A percentile compares a stretch with the other conserved stretches of the same genome.
phyloP scores from a whole-genome alignment of 2,888 invertebrate species.

The Archaeoteleia sp. region DNA sequence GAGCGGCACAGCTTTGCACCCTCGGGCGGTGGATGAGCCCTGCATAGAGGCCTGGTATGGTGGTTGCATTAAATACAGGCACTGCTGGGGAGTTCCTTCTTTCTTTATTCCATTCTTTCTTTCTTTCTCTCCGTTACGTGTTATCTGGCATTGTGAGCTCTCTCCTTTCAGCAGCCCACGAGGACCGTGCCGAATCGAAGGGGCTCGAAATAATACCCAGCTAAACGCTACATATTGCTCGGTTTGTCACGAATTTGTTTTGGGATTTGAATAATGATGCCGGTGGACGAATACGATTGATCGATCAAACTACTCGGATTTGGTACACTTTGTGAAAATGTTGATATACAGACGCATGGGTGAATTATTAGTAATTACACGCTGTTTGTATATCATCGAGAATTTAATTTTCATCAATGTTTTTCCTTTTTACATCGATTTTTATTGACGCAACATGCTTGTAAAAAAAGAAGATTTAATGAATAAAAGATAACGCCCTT shows the following conservation, averaged over 20 bases:
- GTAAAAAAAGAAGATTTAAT: too few species aligned
- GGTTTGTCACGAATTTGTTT: conserved; percentile 69
- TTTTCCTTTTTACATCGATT: too few species aligned
- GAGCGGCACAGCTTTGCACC: conserved; percentile 61
- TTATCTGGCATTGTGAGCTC: too few species aligned
- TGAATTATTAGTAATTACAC: too few species aligned
- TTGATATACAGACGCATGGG: too few species aligned
- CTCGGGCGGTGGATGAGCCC: conserved; percentile 49
- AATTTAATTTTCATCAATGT: too few species aligned
- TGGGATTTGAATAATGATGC: conserved; percentile 70
- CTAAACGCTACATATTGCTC: conserved; percentile 75
- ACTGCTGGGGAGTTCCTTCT: conserved; percentile 40
- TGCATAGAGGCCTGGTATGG: conserved; percentile 10
- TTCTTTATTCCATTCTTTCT: conserved; percentile 30
- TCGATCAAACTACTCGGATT: conserved; percentile 33
- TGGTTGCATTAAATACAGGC: conserved; percentile 52
- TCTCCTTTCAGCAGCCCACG: conserved; percentile 32
- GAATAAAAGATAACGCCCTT: too few species aligned
- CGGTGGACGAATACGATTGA: conserved; percentile 39
- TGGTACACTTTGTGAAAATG: conserved; percentile 30
- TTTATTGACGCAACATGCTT: too few species aligned
- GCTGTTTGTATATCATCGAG: too few species aligned
- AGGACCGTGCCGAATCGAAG: conserved; percentile 17
- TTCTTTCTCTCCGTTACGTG: conserved; percentile 27
- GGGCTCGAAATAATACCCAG: conserved; percentile 64